phyloP scores from a whole-genome alignment of 1,140 invertebrate genomes.

The Arctopsyche grandis region DNA sequence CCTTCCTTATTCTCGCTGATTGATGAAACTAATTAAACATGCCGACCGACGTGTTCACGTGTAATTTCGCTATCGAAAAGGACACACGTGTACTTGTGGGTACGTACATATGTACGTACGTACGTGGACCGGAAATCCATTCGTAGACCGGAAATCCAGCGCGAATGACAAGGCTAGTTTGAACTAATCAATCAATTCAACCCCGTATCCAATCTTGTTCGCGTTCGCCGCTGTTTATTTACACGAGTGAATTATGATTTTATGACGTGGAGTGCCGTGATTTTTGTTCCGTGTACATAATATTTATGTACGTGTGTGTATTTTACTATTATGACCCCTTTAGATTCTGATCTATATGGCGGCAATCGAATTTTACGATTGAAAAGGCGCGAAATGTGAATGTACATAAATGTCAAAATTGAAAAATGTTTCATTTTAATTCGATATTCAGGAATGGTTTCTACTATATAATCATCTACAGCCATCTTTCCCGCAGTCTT shows the following conservation, averaged over 20 bases:
- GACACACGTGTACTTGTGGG: too few species aligned
- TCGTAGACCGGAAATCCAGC: too few species aligned
- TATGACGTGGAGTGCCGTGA: background rate
- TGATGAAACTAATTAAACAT: conserved; percentile 29
- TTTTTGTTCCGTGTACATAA: too few species aligned
- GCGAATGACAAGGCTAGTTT: too few species aligned
- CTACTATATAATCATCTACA: too few species aligned
- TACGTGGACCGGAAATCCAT: too few species aligned
- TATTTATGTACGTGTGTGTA: too few species aligned
- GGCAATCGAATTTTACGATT: conserved; percentile 29
- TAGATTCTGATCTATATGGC: conserved; percentile 21
- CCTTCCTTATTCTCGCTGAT: background rate
- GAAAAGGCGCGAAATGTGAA: conserved; percentile 18
- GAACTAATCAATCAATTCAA: background rate
- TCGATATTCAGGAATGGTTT: too few species aligned
- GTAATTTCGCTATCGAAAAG: background rate
- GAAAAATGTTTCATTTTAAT: background rate
- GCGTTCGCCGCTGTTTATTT: background rate
- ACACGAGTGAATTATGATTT: conserved; percentile 23
- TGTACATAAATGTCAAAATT: background rate
- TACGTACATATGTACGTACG: too few species aligned
- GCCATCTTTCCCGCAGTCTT: too few species aligned
- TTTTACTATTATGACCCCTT: background rate
- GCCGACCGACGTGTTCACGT: background rate
- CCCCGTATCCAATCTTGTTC: background rate